phyloP scores from a whole-genome alignment of 2,888 invertebrate species.

The Pterostichus niger region DNA sequence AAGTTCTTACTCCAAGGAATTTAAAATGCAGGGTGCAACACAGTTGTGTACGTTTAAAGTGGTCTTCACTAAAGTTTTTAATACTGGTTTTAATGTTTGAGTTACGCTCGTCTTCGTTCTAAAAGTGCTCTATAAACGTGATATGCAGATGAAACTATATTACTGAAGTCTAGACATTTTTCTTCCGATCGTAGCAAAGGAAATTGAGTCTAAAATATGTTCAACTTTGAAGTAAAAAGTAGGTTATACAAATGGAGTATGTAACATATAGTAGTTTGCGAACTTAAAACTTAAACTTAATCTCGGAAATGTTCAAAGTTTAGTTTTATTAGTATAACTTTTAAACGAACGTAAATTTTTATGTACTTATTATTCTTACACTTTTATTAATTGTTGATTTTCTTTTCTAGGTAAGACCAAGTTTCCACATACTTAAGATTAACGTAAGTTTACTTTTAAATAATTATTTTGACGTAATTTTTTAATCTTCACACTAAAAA shows the following conservation, averaged over 20 bases:
- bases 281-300: constrained; percentile 2
- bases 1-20: background rate
- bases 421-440: constrained; percentile 16
- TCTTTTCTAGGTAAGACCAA: constrained; percentile 26
- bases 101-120: background rate
- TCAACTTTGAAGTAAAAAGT: constrained; percentile 3
- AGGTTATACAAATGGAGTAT: constrained; percentile 8
- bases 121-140: constrained; percentile 15
- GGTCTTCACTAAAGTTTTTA: constrained; percentile 27
- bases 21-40: constrained; percentile 41
- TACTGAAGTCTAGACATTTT: constrained; percentile 11
- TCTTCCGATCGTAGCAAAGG: background rate
- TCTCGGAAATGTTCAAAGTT: background rate
- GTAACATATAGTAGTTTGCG: constrained; percentile 2
- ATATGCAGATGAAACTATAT: constrained; percentile 44
- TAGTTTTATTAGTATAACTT: background rate
- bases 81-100: constrained; percentile 36
- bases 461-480: too few relatives aligned
- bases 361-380: background rate
- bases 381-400: constrained; percentile 20
- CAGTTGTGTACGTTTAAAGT: constrained; percentile 18
- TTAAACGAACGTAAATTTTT: constrained; percentile 2
- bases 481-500: too few relatives aligned
- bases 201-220: constrained; percentile 6
- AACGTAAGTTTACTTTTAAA: background rate